Conservation (phyloP, 2,888 invertebrate genomes). For the Epistrophe grossulariae region DNA sequence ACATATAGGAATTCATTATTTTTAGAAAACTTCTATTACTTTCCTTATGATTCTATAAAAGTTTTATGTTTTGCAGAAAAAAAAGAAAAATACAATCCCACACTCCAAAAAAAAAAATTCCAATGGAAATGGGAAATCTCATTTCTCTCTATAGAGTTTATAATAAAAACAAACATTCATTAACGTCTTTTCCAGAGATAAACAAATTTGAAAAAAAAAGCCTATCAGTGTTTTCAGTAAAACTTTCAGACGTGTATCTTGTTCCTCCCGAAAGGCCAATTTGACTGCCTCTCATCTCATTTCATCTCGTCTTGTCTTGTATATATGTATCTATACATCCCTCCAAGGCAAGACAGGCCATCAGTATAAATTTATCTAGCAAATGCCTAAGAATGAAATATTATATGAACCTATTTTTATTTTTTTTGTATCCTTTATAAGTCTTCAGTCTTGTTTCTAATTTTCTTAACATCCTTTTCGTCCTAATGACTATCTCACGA, state of each 20-base stretch:
- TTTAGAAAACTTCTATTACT: background rate
- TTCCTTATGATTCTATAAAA: conserved; percentile 9
- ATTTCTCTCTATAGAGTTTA: conserved; percentile 16
- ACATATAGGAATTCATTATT: background rate
- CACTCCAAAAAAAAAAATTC: background rate
- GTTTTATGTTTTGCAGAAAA: conserved; percentile 7
- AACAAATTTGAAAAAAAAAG: background rate
- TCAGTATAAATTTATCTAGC: conserved; percentile 18
- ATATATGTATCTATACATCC: background rate
- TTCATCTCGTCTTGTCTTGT: background rate
- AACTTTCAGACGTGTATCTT: conserved; percentile 46
- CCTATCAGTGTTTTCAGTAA: conserved; percentile 31
- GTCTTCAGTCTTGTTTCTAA: conserved; percentile 35
- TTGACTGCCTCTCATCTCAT: background rate
- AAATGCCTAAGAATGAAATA: conserved; percentile 55
- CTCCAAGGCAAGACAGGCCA: conserved; percentile 7
- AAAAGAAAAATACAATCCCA: background rate
- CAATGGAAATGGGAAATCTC: background rate
- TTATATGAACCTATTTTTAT: conserved; percentile 46
- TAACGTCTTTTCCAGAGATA: conserved; percentile 12
- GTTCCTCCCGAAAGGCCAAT: conserved; percentile 30
- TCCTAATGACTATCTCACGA: conserved; percentile 60
- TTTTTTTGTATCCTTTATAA: conserved; percentile 25
- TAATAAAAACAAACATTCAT: conserved; percentile 28
- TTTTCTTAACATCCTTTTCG: conserved; percentile 30